phyloP scores from a whole-genome alignment of 64 coral and sea anemone species.

The Dendronephthya gigantea region DNA sequence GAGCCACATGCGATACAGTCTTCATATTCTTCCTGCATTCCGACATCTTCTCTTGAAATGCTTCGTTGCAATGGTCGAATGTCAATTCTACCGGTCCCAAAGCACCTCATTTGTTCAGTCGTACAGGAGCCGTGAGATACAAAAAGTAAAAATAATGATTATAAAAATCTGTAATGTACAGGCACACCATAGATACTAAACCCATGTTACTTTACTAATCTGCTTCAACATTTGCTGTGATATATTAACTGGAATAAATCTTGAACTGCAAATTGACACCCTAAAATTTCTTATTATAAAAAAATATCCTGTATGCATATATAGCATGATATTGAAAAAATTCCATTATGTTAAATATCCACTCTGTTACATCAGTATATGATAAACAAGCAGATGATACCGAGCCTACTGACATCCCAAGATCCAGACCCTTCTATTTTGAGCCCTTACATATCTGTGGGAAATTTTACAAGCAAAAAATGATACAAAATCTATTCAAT shows the following conservation, averaged over 20 bases:
- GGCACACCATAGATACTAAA: background rate
- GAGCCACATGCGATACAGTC: background rate
- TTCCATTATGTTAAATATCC: no score
- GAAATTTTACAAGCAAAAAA: background rate
- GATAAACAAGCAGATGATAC: no score
- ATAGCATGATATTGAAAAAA: no score
- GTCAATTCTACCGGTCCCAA: background rate
- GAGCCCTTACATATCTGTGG: background rate
- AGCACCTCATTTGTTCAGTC: background rate
- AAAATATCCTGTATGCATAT: no score
- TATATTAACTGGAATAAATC: background rate
- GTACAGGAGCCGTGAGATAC: background rate
- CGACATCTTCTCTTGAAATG: background rate
- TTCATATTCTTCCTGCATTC: background rate
- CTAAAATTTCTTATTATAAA: no score
- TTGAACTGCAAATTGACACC: no score
- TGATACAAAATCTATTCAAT: no score
- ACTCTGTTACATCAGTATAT: no score
- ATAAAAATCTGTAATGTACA: background rate
- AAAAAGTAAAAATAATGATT: background rate
- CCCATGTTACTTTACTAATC: background rate
- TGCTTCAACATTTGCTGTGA: background rate
- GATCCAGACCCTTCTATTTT: no score
- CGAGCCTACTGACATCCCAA: no score
- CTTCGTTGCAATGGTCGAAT: background rate